A percentile compares a stretch with the other conserved stretches of the same genome.
Conservation (phyloP, 2,797 vertebrate genomes). For the Merluccius polli region DNA sequence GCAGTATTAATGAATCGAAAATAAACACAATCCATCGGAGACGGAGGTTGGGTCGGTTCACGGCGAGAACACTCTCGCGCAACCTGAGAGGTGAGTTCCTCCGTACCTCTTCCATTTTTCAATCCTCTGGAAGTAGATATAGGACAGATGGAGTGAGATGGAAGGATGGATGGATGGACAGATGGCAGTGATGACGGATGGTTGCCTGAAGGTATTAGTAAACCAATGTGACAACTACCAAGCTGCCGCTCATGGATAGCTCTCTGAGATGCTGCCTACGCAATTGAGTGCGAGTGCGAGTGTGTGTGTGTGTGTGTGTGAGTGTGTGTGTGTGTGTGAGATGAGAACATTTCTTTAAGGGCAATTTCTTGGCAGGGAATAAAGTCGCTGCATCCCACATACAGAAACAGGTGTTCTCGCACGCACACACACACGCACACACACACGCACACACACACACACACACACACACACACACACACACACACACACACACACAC, state of each 20-base stretch:
- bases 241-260: too few relatives aligned
- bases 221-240: background rate
- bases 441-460: too few relatives aligned
- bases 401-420: background rate
- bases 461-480: background rate
- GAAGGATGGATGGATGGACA: background rate
- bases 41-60: background rate
- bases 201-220: background rate
- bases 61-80: background rate
- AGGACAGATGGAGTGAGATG: background rate
- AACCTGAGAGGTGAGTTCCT: background rate
- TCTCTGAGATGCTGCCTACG: too few relatives aligned
- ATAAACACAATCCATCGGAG: too few relatives aligned
- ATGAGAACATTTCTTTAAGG: background rate
- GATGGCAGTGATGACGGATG: background rate
- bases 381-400: background rate
- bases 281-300: too few relatives aligned
- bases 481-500: background rate
- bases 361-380: background rate
- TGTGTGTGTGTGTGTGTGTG: background rate
- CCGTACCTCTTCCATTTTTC: background rate
- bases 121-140: background rate
- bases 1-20: too few relatives aligned
- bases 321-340: background rate
- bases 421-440: too few relatives aligned